Base-by-base conservation (phyloP, 64 coral and sea anemone species). In the Pocillopora verrucosa region DNA sequence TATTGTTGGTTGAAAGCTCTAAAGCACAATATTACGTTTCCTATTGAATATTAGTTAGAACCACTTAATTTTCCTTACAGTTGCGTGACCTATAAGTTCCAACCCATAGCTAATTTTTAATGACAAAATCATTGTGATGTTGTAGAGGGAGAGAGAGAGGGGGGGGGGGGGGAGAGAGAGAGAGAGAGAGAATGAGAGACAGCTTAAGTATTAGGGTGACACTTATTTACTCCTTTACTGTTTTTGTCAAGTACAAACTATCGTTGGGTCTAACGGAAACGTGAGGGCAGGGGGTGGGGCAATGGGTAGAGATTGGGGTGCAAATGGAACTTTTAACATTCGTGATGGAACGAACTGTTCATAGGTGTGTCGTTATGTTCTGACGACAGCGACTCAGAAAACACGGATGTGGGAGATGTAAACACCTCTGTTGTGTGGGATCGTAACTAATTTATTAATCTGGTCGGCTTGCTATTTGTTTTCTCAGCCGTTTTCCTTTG, bases 401-500 rank as follows among this genome's bases (percentile, higher is more conserved):
- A 85, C 64, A 72, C 64, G 82, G 64, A 85, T 72, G 37, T 85
- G 16, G 5, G 34, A 36, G 35, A 15, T 57, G 59, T 78, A 59
- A 78, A 58, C 56, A 4, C 13, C 59, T 51, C 51, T 9, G 2
- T n/a, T 56, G 11, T 57, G 1, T 79, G 61, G 11, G 16, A 61
- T 14, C 58, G 1, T 81, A 62, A 81, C 36, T 81, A 60, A 81
- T 36, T 81, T 20, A 58, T 81, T 81, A 16, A 81, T 81, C 56
- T 16, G 34, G 79, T 19, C 77, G 57, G 57, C 57, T 26, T 60
- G 20, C 37, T 9, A 10, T 56, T 77, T 45, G 36, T 77, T 22
- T 56, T 38, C 75, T 77, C 75, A 77, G 56, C 56, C 56, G 51
- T 59, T 51, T 79, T 59, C 67, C 67, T 70, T 30, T 24, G 25